Evolutionary conservation across 2,797 vertebrate genomes (phyloP), one percentile per base, ranked within the genome.

Genomic region (Echiichthys vipera): DNA sequence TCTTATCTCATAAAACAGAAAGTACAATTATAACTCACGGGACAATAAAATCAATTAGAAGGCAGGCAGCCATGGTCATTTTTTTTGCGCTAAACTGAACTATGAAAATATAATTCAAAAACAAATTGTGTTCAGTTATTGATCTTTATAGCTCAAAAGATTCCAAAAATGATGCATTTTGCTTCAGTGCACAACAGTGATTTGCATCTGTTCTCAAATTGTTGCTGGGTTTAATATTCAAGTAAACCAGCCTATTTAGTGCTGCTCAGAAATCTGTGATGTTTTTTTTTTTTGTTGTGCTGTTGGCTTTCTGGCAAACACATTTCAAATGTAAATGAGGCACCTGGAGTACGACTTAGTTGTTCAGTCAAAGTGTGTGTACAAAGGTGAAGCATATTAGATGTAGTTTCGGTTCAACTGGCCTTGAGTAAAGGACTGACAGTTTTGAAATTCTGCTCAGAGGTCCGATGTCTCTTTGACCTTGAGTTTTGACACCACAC

Each of bases 401-500:
- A 77, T 71, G 57, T 25, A 37, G 65, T 70, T 62, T 82, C 32
- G 57, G 56, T 62, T 69, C 42, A 50, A 15, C 17, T 61, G 53
- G 55, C 18, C 64, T 79, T 2, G 1, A 77, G 58, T 70, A 27
- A 13, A 64, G 10, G 36, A 61, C 53, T 74, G 70, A 79, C 67
- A 70, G 47, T 51, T 42, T 64, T 76, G 51, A 85, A 37, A 54
- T 57, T 59, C 39, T 37, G 34, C 49, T 74, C 63, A 77, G 74
- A 74, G 54, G 65, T 81, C 66, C 22, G 3, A 22, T 22, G 57
- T 54, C 43, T 84, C 62, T 87, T 80, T 83, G 53, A 82, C 58
- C 53, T 65, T 4, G 18, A 78, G 49, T 78, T 83, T 77, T 81
- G 63, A 85, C 47, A 55, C 53, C 49, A 42, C 45, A 72, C 29